A percentile compares a stretch with the other conserved stretches of the same genome.
phyloP scores from a whole-genome alignment of 1,140 invertebrate species.

The Atta cephalotes region DNA sequence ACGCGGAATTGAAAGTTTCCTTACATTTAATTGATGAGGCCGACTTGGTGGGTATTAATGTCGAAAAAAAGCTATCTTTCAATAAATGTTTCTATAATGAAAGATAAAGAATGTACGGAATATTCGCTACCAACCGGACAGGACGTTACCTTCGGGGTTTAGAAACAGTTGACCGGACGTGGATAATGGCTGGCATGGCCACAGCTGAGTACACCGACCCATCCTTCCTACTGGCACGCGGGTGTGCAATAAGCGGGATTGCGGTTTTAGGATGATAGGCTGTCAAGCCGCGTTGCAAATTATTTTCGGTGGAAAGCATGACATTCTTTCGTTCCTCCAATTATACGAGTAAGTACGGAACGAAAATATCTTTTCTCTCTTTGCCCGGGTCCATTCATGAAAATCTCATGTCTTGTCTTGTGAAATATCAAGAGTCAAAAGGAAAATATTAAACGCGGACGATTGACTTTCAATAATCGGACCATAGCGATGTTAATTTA shows the following conservation, averaged over 20 bases:
- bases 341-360: constrained; percentile 31
- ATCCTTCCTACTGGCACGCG: constrained; percentile 75
- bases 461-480: constrained; percentile 11
- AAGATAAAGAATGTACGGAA: background rate
- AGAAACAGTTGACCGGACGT: constrained; percentile 82
- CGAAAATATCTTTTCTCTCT: background rate
- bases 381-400: background rate
- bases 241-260: constrained; percentile 82
- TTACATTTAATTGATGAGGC: background rate
- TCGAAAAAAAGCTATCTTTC: background rate
- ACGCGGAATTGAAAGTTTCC: constrained; percentile 42
- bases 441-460: background rate
- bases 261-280: constrained; percentile 84
- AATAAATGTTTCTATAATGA: constrained; percentile 7
- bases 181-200: constrained; percentile 80
- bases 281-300: constrained; percentile 82
- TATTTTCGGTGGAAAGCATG: constrained; percentile 79
- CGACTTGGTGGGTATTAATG: background rate
- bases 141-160: constrained; percentile 69
- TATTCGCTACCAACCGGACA: constrained; percentile 51
- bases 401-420: background rate
- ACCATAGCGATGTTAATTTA: constrained; percentile 32
- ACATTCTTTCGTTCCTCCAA: constrained; percentile 61
- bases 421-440: background rate
- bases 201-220: constrained; percentile 79